Percentiles rank a stretch among this genome's conserved stretches.
Conservation (phyloP, 2,113 vertebrate species). For the Poeciliopsis occidentalis region DNA sequence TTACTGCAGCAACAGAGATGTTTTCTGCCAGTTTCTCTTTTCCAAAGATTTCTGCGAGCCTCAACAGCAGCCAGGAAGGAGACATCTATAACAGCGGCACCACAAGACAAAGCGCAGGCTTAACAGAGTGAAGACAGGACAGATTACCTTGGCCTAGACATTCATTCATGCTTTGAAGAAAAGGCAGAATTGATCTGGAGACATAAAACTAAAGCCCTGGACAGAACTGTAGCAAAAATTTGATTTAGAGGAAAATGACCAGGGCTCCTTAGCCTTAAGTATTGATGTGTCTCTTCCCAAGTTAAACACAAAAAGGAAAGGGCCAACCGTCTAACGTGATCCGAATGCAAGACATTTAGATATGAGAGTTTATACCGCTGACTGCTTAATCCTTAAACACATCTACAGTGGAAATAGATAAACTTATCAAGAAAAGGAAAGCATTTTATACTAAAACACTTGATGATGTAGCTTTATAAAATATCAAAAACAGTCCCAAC, state of each 20-base stretch:
- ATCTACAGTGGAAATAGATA: neutral
- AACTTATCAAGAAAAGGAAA: neutral
- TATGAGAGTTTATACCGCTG: neutral
- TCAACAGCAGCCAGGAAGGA: slow-evolving; percentile 32
- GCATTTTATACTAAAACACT: no score
- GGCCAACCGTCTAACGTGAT: slow-evolving; percentile 3
- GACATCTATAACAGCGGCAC: slow-evolving; percentile 54
- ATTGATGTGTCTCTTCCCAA: slow-evolving; percentile 29
- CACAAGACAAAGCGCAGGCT: slow-evolving; percentile 59
- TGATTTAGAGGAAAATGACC: slow-evolving; percentile 33
- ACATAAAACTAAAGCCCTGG: slow-evolving; percentile 52
- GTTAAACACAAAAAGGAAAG: slow-evolving; percentile 43
- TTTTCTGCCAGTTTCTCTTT: slow-evolving; percentile 12
- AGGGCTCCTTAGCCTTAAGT: slow-evolving; percentile 28
- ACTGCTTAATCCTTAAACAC: neutral
- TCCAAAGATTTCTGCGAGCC: slow-evolving; percentile 20
- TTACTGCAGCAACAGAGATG: slow-evolving; percentile 11
- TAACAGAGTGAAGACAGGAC: slow-evolving; percentile 55
- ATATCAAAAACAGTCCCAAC: no score
- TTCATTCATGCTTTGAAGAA: slow-evolving; percentile 58
- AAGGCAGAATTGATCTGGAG: slow-evolving; percentile 57
- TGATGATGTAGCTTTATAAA: no score
- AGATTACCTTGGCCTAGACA: slow-evolving; percentile 48
- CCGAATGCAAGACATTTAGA: slow-evolving; percentile 22
- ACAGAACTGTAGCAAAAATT: slow-evolving; percentile 35